These are phyloP conservation scores for Zaprionus camerounensis DNA, from an alignment of 1,140 invertebrate genomes.

Conservation along the genomic window DNA sequence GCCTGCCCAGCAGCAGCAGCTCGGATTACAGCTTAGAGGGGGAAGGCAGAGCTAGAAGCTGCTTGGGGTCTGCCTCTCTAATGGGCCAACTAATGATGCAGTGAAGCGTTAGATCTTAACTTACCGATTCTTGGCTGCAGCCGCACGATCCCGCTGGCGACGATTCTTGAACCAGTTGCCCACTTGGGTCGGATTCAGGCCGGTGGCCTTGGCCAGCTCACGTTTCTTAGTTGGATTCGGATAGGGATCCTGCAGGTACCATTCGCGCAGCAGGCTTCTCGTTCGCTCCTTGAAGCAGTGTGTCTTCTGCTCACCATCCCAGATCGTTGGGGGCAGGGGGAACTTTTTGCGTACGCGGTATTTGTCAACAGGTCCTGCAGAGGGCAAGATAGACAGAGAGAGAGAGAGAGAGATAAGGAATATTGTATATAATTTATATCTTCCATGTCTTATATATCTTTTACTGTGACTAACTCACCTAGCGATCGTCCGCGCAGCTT, in stretches of 20 bases:
- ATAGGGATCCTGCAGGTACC: conserved; percentile 99
- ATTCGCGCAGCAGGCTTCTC: conserved; percentile 96
- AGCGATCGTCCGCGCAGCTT: conserved; percentile 96
- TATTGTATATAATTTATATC: not conserved
- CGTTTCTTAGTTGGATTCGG: conserved; percentile 99
- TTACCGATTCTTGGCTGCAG: conserved; percentile 99
- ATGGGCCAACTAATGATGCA: conserved; percentile 50
- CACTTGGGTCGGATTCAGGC: conserved; percentile 99
- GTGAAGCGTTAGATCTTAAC: conserved; percentile 59
- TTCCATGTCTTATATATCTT: not conserved
- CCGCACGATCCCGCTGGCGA: conserved; percentile 98
- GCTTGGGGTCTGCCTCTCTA: conserved; percentile 14
- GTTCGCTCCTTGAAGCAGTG: conserved; percentile 99
- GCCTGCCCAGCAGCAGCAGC: conserved; percentile 19
- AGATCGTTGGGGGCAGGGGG: conserved; percentile 98
- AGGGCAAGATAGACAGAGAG: not conserved
- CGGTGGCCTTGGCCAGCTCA: conserved; percentile 98
- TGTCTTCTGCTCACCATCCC: conserved; percentile 99
- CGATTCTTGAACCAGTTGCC: conserved; percentile 99
- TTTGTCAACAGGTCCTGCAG: conserved; percentile 97
- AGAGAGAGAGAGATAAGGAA: not conserved
- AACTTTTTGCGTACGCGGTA: conserved; percentile 99
- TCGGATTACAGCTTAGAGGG: conserved; percentile 44
- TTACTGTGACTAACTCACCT: conserved; percentile 84
- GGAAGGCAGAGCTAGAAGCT: not conserved